A percentile compares a stretch with the other conserved stretches of the same genome.
Conservation (phyloP, 2,797 vertebrate genomes). For the Euphonia xanthogaster region DNA sequence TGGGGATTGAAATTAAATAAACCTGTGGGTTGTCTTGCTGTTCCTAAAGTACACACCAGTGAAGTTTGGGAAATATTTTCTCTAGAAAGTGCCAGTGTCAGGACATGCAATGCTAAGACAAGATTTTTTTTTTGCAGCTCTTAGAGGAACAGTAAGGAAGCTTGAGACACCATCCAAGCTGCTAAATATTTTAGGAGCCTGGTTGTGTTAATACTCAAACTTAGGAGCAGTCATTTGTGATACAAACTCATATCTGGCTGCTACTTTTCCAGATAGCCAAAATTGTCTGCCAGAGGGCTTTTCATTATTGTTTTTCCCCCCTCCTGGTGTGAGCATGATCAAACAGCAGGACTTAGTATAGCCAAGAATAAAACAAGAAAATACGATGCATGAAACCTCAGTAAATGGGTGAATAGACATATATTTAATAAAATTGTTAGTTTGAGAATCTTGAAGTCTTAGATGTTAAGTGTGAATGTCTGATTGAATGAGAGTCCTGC, state of each 20-base stretch:
- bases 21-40: slow-evolving; percentile 93
- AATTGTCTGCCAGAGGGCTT: slow-evolving; percentile 72
- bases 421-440: slow-evolving; percentile 78
- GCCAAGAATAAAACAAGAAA: slow-evolving; percentile 73
- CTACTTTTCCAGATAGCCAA: slow-evolving; percentile 70
- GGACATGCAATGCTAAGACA: slow-evolving; percentile 62
- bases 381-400: slow-evolving; percentile 90
- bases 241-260: slow-evolving; percentile 74
- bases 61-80: slow-evolving; percentile 67
- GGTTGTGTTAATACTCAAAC: slow-evolving; percentile 70
- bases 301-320: slow-evolving; percentile 56
- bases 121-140: slow-evolving; percentile 51
- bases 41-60: slow-evolving; percentile 91
- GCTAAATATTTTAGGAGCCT: slow-evolving; percentile 77
- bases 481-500: slow-evolving; percentile 78
- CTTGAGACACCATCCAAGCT: slow-evolving; percentile 71
- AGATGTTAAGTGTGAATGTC: slow-evolving; percentile 73
- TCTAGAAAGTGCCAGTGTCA: slow-evolving; percentile 68
- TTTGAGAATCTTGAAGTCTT: slow-evolving; percentile 70
- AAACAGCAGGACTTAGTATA: slow-evolving; percentile 93
- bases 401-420: slow-evolving; percentile 77
- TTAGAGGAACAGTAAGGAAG: slow-evolving; percentile 70
- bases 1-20: slow-evolving; percentile 76
- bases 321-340: slow-evolving; percentile 91
- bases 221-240: slow-evolving; percentile 68